phyloP scores from a whole-genome alignment of 2,888 invertebrate genomes.

The Margaritifera margaritifera region DNA sequence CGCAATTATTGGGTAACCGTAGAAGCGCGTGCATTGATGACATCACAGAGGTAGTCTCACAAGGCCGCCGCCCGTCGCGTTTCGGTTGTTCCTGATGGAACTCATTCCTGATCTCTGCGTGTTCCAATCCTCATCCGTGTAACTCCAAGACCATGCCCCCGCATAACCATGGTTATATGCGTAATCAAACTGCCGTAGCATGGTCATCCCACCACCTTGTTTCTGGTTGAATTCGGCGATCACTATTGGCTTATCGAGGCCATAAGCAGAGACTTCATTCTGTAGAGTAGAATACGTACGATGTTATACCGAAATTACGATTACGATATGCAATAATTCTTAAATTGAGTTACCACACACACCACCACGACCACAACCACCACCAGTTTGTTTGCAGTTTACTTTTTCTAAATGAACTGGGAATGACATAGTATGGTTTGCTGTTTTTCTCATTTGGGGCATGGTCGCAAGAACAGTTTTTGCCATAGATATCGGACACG shows the following conservation, averaged over 20 bases:
- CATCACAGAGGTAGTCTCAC: background rate
- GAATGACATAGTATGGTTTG: too few relatives aligned
- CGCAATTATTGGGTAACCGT: too few relatives aligned
- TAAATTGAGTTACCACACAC: too few relatives aligned
- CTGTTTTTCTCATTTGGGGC: too few relatives aligned
- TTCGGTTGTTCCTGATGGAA: constrained; percentile 12
- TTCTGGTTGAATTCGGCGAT: constrained; percentile 40
- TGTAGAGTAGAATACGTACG: constrained; percentile 1
- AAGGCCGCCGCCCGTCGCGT: constrained; percentile 13
- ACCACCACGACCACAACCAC: too few relatives aligned
- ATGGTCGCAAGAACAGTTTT: background rate
- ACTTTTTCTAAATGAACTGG: too few relatives aligned
- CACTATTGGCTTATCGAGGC: constrained; percentile 38
- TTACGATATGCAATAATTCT: too few relatives aligned
- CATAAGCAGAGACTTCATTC: constrained; percentile 33
- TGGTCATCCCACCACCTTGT: constrained; percentile 34
- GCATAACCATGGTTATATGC: constrained; percentile 41
- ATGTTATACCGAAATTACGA: background rate
- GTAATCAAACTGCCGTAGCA: constrained; percentile 34
- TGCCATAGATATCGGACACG: too few relatives aligned
- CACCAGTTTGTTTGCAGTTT: too few relatives aligned
- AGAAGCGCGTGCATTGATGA: too few relatives aligned
- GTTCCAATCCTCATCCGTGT: constrained; percentile 19
- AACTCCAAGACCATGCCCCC: constrained; percentile 47
- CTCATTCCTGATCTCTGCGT: constrained; percentile 23